Conservation (phyloP, 1,140 invertebrate species). For the Mercenaria mercenaria region DNA sequence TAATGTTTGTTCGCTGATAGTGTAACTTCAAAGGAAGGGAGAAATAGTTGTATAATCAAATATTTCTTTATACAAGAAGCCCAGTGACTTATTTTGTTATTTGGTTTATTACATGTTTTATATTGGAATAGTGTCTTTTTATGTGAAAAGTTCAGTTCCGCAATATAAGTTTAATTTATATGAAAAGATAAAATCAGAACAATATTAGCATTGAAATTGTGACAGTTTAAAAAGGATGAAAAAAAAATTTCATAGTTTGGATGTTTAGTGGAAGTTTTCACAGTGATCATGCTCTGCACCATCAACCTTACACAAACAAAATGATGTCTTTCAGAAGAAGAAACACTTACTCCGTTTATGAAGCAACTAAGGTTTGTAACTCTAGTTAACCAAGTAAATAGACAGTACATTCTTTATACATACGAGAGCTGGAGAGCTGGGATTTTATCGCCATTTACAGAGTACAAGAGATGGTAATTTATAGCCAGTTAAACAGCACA, state of each 20-base stretch:
- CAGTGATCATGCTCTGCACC: neutral
- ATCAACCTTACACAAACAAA: neutral
- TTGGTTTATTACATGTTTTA: neutral
- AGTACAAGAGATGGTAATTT: too few relatives aligned
- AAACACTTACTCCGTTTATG: slow-evolving; percentile 42
- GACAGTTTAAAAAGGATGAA: neutral
- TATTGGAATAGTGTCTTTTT: neutral
- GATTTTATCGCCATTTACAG: too few relatives aligned
- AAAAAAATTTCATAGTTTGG: neutral
- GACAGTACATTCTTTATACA: too few relatives aligned
- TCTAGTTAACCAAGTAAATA: too few relatives aligned
- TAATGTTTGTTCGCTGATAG: neutral
- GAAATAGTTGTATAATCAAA: neutral
- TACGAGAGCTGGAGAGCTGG: too few relatives aligned
- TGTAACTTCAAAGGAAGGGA: neutral
- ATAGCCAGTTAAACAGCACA: too few relatives aligned
- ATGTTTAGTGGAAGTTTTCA: neutral
- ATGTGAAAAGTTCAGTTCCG: neutral
- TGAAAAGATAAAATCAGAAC: neutral
- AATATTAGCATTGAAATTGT: neutral
- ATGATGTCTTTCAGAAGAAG: slow-evolving; percentile 35
- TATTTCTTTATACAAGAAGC: neutral
- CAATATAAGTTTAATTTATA: neutral
- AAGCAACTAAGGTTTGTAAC: slow-evolving; percentile 35
- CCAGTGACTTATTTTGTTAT: neutral